A percentile compares a stretch with the other conserved stretches of the same genome.
Conservation (phyloP, 2,888 invertebrate genomes). For the Sesia apiformis region DNA sequence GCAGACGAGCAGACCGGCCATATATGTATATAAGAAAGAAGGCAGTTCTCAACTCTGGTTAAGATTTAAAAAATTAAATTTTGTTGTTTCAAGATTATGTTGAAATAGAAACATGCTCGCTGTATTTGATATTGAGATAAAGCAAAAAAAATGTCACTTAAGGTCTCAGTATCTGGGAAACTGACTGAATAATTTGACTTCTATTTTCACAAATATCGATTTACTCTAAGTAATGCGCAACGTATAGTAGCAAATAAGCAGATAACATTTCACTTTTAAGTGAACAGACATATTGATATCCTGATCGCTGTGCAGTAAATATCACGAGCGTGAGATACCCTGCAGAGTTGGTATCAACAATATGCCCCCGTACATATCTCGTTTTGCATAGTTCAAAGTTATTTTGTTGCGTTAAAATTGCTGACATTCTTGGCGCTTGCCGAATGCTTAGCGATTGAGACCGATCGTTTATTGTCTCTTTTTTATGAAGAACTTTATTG, state of each 20-base stretch:
- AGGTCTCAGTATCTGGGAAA: no score
- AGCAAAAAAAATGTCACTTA: no score
- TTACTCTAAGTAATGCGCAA: not conserved
- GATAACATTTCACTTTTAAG: not conserved
- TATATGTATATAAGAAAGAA: no score
- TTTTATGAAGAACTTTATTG: no score
- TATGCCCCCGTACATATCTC: slow-evolving; percentile 38
- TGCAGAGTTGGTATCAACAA: slow-evolving; percentile 43
- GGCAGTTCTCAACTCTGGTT: no score
- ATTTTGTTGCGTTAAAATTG: slow-evolving; percentile 15
- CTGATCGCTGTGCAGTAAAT: slow-evolving; percentile 17
- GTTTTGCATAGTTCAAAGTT: slow-evolving; percentile 31
- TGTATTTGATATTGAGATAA: no score
- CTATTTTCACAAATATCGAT: not conserved
- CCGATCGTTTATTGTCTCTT: no score
- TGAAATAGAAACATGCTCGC: no score
- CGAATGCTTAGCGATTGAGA: not conserved
- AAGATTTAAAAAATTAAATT: no score
- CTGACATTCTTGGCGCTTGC: slow-evolving; percentile 7
- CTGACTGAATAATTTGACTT: no score
- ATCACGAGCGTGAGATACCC: slow-evolving; percentile 56
- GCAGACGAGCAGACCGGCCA: no score
- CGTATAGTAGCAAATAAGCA: not conserved
- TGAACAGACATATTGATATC: not conserved
- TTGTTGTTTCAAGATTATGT: no score